Percentiles rank a stretch among this genome's conserved stretches.
Evolutionary conservation across 2,113 vertebrate genomes (phyloP).

Genomic region (Machaerirhynchus nigripectus): DNA sequence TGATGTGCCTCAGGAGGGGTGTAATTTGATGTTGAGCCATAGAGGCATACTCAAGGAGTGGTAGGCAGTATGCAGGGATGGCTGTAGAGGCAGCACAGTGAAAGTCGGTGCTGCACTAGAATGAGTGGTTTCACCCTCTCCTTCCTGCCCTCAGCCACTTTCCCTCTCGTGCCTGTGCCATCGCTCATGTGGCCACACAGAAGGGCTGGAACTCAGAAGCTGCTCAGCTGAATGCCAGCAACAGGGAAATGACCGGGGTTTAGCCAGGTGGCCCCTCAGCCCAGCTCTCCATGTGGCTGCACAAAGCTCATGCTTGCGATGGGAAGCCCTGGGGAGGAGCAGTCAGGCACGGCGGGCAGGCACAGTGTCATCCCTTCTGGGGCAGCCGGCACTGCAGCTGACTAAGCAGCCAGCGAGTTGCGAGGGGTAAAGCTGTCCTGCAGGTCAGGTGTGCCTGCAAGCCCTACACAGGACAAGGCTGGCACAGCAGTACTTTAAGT

Average conservation of each 20-base stretch:
- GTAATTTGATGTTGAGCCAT: neutral
- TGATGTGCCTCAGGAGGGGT: neutral
- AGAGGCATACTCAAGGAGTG: neutral
- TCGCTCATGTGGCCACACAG: no score
- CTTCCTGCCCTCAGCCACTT: neutral
- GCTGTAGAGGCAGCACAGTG: neutral
- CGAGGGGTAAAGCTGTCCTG: neutral
- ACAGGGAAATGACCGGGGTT: neutral
- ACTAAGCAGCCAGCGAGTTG: neutral
- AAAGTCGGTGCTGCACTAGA: accelerated
- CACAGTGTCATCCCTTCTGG: no score
- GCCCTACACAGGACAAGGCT: neutral
- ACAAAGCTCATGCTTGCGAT: accelerated
- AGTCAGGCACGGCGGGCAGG: accelerated
- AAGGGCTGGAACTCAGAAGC: accelerated
- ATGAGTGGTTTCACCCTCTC: accelerated
- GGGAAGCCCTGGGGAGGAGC: neutral
- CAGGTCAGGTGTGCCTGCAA: neutral
- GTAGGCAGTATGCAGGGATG: accelerated
- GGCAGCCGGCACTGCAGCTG: neutral
- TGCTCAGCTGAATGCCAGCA: neutral
- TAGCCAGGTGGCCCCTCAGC: neutral
- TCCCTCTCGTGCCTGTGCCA: accelerated
- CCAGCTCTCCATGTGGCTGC: neutral
- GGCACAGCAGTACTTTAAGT: neutral